phyloP scores from a whole-genome alignment of 1,140 invertebrate species.

The Laupala kohalensis region DNA sequence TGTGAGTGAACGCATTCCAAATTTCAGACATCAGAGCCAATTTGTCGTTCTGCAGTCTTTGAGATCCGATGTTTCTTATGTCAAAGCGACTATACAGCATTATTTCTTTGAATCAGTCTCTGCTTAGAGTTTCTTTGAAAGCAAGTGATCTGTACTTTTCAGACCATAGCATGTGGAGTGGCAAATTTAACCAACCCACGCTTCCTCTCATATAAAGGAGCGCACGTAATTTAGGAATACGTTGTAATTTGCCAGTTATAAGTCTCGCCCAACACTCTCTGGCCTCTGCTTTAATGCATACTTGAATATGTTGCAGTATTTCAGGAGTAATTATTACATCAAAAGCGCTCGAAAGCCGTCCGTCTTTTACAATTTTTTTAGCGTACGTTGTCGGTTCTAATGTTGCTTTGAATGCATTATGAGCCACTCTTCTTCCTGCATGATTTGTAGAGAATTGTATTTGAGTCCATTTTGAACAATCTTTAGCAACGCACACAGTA shows the following conservation, averaged over 20 bases:
- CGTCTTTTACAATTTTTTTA: background rate
- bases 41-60: too few relatives aligned
- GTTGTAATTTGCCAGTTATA: constrained; percentile 15
- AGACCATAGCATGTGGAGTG: constrained; percentile 16
- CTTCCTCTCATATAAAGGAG: constrained; percentile 21
- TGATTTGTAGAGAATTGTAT: background rate
- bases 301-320: constrained; percentile 2
- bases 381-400: background rate
- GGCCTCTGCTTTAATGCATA: constrained; percentile 17
- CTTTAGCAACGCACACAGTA: background rate
- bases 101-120: too few relatives aligned
- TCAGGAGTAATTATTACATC: background rate
- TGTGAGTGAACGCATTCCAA: too few relatives aligned
- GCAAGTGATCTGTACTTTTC: constrained; percentile 15
- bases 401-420: background rate
- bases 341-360: background rate
- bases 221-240: constrained; percentile 18
- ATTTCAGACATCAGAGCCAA: too few relatives aligned
- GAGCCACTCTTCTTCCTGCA: background rate
- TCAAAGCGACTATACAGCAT: too few relatives aligned
- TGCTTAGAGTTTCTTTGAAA: too few relatives aligned
- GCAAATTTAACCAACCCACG: constrained; percentile 20
- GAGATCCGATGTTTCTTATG: too few relatives aligned
- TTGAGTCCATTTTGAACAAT: background rate
- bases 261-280: constrained; percentile 15